Evolutionary conservation across 1,140 invertebrate species (phyloP).

Genomic region (Andricus grossulariae): DNA sequence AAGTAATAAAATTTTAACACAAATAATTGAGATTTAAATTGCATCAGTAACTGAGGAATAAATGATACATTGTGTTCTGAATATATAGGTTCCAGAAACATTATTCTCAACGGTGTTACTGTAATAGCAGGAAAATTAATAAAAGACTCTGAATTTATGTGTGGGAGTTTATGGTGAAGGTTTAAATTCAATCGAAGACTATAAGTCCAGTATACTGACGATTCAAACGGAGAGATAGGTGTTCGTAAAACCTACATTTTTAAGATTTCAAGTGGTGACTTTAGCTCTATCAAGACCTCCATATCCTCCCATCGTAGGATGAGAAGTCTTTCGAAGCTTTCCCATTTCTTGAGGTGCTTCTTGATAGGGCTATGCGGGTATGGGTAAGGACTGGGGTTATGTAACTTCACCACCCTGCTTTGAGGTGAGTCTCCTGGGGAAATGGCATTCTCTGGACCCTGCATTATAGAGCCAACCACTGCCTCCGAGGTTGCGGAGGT

Average conservation of each 20-base stretch:
- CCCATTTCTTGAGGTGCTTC: conserved; percentile 52
- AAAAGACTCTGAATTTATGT: not conserved
- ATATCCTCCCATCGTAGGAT: conserved; percentile 29
- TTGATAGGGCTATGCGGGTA: conserved; percentile 52
- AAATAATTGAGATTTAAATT: no score
- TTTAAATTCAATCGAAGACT: not conserved
- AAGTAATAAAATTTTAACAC: no score
- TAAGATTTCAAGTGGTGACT: conserved; percentile 20
- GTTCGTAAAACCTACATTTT: conserved; percentile 21
- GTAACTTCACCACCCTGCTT: conserved; percentile 32
- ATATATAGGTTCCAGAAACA: no score
- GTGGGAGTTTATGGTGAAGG: not conserved
- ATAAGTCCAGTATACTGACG: not conserved
- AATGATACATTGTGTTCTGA: no score
- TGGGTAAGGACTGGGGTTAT: conserved; percentile 20
- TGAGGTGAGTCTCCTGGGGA: conserved; percentile 38
- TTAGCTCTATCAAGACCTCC: conserved; percentile 12
- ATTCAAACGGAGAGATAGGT: not conserved
- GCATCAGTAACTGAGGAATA: no score
- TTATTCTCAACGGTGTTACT: no score
- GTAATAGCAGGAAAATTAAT: not conserved
- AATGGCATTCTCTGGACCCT: conserved; percentile 48
- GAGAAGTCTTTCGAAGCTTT: conserved; percentile 48
- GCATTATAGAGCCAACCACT: conserved; percentile 36
- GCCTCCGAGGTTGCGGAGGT: conserved; percentile 12